phyloP scores from a whole-genome alignment of 2,113 vertebrate genomes.

The Myrmophylax atrothorax region DNA sequence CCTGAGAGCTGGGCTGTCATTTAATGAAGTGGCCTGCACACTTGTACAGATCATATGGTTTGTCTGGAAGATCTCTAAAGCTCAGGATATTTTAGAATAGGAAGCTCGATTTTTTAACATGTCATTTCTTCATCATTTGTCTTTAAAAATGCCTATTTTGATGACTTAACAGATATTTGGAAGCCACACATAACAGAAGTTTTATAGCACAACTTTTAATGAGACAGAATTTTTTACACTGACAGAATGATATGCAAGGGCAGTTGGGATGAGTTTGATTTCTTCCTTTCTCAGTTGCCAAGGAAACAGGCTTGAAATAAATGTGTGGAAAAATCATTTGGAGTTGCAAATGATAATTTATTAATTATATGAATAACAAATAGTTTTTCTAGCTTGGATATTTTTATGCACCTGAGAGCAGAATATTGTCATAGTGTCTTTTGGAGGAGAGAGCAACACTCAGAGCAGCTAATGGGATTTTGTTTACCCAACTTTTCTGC shows the following conservation, averaged over 20 bases:
- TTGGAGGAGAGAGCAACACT: not conserved
- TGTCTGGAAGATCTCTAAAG: not conserved
- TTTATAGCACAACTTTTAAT: not conserved
- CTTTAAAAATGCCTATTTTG: not conserved
- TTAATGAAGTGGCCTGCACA: not conserved
- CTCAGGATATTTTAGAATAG: not conserved
- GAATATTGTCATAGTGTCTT: not conserved
- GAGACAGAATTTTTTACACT: not conserved
- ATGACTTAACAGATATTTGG: not conserved
- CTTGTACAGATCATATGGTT: not conserved
- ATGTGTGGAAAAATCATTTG: not conserved
- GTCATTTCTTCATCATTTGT: not conserved
- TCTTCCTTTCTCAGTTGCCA: constrained; percentile 38
- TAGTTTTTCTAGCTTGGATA: not conserved
- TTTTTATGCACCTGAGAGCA: not conserved
- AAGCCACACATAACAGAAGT: not conserved
- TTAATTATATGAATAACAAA: not conserved
- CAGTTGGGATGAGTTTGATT: not conserved
- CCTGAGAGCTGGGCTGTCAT: not conserved
- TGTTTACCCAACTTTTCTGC: not conserved
- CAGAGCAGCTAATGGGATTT: not conserved
- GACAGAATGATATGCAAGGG: not conserved
- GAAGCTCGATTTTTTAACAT: not conserved
- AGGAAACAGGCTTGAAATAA: not conserved
- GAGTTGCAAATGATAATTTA: not conserved